Conservation (phyloP, 1,140 invertebrate genomes). For the Drosophila lacertosa region DNA sequence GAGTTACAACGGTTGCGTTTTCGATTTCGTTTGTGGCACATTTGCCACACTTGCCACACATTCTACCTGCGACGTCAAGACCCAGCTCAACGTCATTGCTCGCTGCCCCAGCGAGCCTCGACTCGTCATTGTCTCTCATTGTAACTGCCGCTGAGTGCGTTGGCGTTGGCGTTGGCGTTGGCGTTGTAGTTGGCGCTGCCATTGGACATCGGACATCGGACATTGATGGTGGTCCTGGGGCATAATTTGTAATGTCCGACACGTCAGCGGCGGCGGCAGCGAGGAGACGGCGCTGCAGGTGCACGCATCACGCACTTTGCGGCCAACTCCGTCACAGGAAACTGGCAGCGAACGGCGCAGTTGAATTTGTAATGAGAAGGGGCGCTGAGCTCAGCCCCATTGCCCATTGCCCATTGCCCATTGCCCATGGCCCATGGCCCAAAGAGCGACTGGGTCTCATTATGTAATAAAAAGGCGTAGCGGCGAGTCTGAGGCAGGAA, state of each 20-base stretch:
- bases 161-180: constrained; percentile 9
- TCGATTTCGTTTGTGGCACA: constrained; percentile 63
- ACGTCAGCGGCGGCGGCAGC: constrained; percentile 49
- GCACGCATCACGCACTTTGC: constrained; percentile 64
- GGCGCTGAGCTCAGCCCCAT: too few species aligned
- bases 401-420: constrained; percentile 35
- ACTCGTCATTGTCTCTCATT: constrained; percentile 73
- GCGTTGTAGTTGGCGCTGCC: constrained; percentile 8
- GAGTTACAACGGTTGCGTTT: constrained; percentile 58
- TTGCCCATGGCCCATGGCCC: constrained; percentile 37
- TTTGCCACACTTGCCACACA: constrained; percentile 36
- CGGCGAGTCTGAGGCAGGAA: constrained; percentile 22
- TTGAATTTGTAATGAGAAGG: constrained; percentile 78
- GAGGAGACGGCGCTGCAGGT: constrained; percentile 48
- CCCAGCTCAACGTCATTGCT: constrained; percentile 70
- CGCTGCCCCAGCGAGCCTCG: constrained; percentile 51
- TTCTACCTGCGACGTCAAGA: constrained; percentile 51
- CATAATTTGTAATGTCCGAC: constrained; percentile 81
- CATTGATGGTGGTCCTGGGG: constrained; percentile 76
- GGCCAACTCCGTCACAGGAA: constrained; percentile 65
- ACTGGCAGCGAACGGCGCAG: constrained; percentile 44
- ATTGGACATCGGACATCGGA: constrained; percentile 77
- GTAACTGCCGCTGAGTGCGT: constrained; percentile 28
- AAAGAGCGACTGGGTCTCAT: constrained; percentile 52
- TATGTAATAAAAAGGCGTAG: constrained; percentile 79